A percentile compares a stretch with the other conserved stretches of the same genome.
Conservation (phyloP, 2,888 invertebrate genomes). For the Ernsta delagoae region DNA sequence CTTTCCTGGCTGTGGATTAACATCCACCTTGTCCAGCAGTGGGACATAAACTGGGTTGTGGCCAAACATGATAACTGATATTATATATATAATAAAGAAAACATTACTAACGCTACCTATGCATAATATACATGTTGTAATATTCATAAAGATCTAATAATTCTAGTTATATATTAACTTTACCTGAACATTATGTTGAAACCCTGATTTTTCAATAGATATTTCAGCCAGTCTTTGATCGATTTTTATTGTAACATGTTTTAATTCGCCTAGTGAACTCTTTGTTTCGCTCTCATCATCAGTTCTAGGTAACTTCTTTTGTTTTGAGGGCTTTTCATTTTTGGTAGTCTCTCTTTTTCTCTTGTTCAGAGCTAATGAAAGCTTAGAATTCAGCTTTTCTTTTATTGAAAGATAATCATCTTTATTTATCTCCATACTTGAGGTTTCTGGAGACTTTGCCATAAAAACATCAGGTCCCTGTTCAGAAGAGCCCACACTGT, state of each 20-base stretch:
- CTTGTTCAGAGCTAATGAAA: constrained; percentile 74
- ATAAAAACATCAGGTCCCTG: constrained; percentile 49
- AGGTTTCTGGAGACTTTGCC: constrained; percentile 48
- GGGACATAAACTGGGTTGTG: no score
- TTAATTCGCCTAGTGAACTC: constrained; percentile 45
- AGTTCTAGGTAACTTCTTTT: constrained; percentile 58
- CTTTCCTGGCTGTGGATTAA: no score
- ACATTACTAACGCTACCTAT: no score
- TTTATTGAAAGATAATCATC: constrained; percentile 75
- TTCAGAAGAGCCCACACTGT: constrained; percentile 14
- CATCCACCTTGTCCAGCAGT: no score
- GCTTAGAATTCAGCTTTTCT: constrained; percentile 75
- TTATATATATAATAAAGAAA: no score
- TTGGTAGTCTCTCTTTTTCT: constrained; percentile 69
- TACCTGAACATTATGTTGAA: constrained; percentile 65
- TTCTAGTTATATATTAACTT: no score
- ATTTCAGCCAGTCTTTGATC: constrained; percentile 71
- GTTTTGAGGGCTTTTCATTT: constrained; percentile 66
- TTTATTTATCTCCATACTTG: constrained; percentile 65
- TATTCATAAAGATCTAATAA: no score
- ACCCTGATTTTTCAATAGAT: constrained; percentile 60
- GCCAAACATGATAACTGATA: no score
- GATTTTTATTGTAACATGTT: constrained; percentile 62
- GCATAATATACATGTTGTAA: no score
- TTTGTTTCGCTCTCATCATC: constrained; percentile 43